Conservation (phyloP, 2,113 vertebrate genomes). For the Alces alces region DNA sequence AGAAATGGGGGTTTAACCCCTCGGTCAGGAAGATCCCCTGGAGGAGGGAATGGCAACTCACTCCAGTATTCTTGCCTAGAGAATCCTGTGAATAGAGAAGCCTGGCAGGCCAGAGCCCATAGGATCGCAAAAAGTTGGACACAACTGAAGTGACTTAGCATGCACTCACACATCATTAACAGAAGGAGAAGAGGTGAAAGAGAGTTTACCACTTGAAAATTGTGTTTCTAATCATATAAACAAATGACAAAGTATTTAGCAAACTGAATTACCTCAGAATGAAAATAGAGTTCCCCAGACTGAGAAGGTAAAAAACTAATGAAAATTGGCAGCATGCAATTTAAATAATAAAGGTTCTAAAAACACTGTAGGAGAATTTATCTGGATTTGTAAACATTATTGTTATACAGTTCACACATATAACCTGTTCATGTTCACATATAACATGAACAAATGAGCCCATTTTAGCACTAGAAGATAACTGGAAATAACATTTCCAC, state of each 20-base stretch:
- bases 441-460: neutral
- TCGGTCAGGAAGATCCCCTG: neutral
- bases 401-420: neutral
- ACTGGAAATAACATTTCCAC: neutral
- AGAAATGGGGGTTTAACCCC: neutral
- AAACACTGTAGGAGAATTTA: neutral
- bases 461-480: neutral
- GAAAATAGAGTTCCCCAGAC: neutral
- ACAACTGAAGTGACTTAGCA: neutral
- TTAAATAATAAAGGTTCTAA: neutral
- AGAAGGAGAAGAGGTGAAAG: neutral
- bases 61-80: neutral
- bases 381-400: neutral
- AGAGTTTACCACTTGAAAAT: neutral
- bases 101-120: neutral
- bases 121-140: neutral
- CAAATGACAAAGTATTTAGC: neutral
- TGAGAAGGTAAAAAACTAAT: neutral
- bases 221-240: neutral
- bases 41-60: neutral
- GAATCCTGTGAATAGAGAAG: neutral
- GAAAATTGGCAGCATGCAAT: neutral
- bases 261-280: conserved; percentile 11
- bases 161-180: neutral
- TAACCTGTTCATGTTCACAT: neutral